These are phyloP conservation scores for Gryllus longicercus DNA, from an alignment of 2,888 invertebrate species.

Conservation along the genomic window DNA sequence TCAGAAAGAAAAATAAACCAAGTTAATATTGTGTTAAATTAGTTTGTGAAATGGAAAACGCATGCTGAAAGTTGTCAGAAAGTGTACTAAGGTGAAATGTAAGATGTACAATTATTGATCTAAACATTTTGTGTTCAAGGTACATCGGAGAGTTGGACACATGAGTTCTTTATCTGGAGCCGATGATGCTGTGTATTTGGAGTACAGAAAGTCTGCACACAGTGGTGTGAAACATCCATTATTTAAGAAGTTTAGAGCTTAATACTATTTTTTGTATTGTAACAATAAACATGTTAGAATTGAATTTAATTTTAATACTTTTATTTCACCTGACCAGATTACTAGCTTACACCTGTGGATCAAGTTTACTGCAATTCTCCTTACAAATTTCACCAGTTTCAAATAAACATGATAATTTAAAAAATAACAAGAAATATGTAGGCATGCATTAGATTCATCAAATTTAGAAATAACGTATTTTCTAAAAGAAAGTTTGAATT, in stretches of 20 bases:
- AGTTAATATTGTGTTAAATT: background rate
- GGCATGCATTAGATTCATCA: too few relatives aligned
- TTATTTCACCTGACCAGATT: too few relatives aligned
- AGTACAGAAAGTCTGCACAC: conserved; percentile 56
- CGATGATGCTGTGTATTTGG: conserved; percentile 84
- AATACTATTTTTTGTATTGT: conserved; percentile 27
- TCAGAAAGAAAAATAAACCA: too few relatives aligned
- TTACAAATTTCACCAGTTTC: too few relatives aligned
- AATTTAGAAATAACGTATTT: too few relatives aligned
- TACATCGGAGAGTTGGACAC: conserved; percentile 56
- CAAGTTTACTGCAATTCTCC: too few relatives aligned
- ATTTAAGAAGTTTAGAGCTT: conserved; percentile 89
- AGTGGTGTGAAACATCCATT: conserved; percentile 78
- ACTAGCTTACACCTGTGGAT: too few relatives aligned
- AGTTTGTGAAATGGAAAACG: background rate
- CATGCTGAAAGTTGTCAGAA: background rate
- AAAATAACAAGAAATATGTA: too few relatives aligned
- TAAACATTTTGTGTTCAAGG: conserved; percentile 41
- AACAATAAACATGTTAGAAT: too few relatives aligned
- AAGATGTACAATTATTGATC: background rate
- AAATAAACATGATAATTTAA: too few relatives aligned
- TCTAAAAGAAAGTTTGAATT: too few relatives aligned
- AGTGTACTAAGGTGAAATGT: background rate
- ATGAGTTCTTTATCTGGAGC: conserved; percentile 92
- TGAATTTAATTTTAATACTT: too few relatives aligned